Percentiles rank a stretch among this genome's conserved stretches.
phyloP scores from a whole-genome alignment of 2,797 vertebrate genomes.

The Cynodonichthys magdalenae region DNA sequence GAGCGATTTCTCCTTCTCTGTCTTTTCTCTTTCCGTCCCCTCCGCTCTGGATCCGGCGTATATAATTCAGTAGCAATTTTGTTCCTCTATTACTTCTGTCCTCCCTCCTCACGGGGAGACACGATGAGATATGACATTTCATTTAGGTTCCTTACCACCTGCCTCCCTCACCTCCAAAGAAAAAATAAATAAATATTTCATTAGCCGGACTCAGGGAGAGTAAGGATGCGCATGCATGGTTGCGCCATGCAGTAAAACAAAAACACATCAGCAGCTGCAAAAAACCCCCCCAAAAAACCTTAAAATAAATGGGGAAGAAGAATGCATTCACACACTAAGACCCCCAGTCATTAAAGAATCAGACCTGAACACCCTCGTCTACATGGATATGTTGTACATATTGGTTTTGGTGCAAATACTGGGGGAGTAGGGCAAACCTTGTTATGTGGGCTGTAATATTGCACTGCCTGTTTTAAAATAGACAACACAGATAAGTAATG shows the following conservation, averaged over 20 bases:
- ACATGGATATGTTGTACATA: constrained; percentile 3
- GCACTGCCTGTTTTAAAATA: constrained; percentile 53
- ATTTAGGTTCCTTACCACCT: constrained; percentile 69
- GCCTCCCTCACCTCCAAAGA: constrained; percentile 56
- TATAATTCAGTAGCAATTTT: constrained; percentile 76
- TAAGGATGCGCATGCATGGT: constrained; percentile 43
- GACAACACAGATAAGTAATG: constrained; percentile 66
- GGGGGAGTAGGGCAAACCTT: constrained; percentile 44
- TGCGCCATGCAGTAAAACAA: constrained; percentile 11
- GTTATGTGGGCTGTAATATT: constrained; percentile 45
- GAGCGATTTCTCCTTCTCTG: constrained; percentile 16
- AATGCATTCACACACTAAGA: constrained; percentile 52
- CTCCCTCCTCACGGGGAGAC: constrained; percentile 60
- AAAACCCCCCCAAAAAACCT: too few relatives aligned
- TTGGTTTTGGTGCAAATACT: constrained; percentile 14
- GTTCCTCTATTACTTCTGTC: constrained; percentile 50
- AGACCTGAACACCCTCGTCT: constrained; percentile 9
- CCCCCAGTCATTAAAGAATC: constrained; percentile 33
- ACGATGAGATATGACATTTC: constrained; percentile 82
- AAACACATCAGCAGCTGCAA: not conserved
- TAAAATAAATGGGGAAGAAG: constrained; percentile 4
- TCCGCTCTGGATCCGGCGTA: constrained; percentile 69
- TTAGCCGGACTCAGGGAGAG: constrained; percentile 80
- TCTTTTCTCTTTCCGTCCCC: constrained; percentile 25
- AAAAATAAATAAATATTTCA: constrained; percentile 92